These are phyloP conservation scores for Drosophila kanekoi DNA, from an alignment of 2,888 invertebrate species.

Conservation along the genomic window DNA sequence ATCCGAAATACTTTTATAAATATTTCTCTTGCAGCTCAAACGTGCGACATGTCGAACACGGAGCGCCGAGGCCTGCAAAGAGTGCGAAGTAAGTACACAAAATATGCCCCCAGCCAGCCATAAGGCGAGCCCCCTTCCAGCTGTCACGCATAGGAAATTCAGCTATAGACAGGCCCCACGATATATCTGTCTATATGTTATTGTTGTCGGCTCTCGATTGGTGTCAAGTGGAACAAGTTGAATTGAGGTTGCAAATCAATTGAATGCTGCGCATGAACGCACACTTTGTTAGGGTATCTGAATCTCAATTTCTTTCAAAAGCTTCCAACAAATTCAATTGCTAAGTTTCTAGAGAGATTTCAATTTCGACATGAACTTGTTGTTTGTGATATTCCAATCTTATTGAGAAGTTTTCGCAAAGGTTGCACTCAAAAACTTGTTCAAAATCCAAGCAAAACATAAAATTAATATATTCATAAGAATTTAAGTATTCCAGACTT, in stretches of 20 bases:
- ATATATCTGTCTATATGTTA: slow-evolving; percentile 14
- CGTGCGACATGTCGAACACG: slow-evolving; percentile 81
- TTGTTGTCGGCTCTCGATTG: slow-evolving; percentile 53
- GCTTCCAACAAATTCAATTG: too few species aligned
- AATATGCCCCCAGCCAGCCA: slow-evolving; percentile 1
- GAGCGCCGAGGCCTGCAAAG: slow-evolving; percentile 80
- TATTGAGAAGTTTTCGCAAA: too few species aligned
- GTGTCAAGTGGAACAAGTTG: slow-evolving; percentile 60
- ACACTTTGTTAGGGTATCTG: not conserved
- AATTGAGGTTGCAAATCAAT: slow-evolving; percentile 74
- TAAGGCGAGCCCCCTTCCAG: slow-evolving; percentile 50
- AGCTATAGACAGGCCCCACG: slow-evolving; percentile 54
- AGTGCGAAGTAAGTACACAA: slow-evolving; percentile 79
- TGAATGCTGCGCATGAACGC: slow-evolving; percentile 40
- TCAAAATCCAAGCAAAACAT: too few species aligned
- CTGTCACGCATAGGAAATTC: slow-evolving; percentile 44
- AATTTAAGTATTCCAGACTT: too few species aligned
- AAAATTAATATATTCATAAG: too few species aligned
- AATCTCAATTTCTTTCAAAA: not conserved
- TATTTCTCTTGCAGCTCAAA: slow-evolving; percentile 51
- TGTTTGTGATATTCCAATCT: too few species aligned
- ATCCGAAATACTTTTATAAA: slow-evolving; percentile 40
- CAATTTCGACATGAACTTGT: too few species aligned
- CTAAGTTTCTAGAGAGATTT: too few species aligned
- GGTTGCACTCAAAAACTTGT: too few species aligned